Evolutionary conservation across 2,888 invertebrate genomes (phyloP).

Genomic region (Drosophila prostipennis): DNA sequence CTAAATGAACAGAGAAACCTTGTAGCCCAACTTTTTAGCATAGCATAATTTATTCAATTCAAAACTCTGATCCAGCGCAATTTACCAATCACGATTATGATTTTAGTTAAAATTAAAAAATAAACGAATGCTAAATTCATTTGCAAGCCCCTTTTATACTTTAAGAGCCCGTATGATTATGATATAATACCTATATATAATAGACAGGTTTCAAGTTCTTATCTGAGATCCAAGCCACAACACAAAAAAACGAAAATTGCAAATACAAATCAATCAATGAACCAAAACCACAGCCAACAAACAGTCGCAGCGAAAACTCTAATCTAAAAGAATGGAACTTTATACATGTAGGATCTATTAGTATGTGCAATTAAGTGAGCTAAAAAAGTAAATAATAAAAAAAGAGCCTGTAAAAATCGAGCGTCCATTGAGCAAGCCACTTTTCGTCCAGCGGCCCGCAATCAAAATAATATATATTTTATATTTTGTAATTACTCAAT

Average conservation of each 20-base stretch:
- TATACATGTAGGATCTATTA: conserved; percentile 49
- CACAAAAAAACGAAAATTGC: conserved; percentile 31
- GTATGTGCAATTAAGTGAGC: conserved; percentile 68
- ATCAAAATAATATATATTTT: neutral
- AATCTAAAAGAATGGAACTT: conserved; percentile 13
- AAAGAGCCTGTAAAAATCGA: conserved; percentile 16
- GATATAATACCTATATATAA: neutral
- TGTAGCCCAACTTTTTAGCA: conserved; percentile 67
- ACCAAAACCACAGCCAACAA: conserved; percentile 47
- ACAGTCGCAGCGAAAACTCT: conserved; percentile 35
- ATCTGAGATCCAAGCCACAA: conserved; percentile 35
- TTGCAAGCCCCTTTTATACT: conserved; percentile 1
- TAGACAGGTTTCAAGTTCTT: conserved; percentile 71
- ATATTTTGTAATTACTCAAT: conserved; percentile 6
- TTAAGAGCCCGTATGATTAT: conserved; percentile 10
- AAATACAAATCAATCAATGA: conserved; percentile 30
- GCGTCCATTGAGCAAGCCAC: neutral
- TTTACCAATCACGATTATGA: conserved; percentile 1
- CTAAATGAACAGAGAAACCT: conserved; percentile 19
- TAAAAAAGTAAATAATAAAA: conserved; percentile 2
- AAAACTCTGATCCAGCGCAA: conserved; percentile 16
- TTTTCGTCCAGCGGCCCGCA: conserved; percentile 1
- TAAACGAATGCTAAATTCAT: conserved; percentile 20
- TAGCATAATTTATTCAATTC: conserved; percentile 75
- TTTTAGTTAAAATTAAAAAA: conserved; percentile 27